phyloP scores from a whole-genome alignment of 2,797 vertebrate species.

The Acrossocheilus wenchowensis region DNA sequence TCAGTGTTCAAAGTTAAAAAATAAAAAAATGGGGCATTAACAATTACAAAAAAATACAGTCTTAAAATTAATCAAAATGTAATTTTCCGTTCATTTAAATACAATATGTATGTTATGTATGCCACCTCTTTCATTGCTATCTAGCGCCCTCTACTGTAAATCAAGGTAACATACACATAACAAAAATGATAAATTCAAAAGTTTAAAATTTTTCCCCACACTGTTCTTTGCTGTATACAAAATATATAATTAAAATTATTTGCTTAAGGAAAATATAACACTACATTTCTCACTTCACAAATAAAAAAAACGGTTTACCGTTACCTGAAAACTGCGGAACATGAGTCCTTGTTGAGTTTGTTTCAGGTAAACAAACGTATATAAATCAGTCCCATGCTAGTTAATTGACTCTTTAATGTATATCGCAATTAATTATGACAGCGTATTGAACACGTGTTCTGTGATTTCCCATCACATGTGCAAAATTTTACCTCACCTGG shows the following conservation, averaged over 20 bases:
- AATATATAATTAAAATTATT: background rate
- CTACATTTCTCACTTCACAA: background rate
- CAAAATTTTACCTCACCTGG: background rate
- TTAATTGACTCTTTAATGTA: background rate
- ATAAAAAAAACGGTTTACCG: background rate
- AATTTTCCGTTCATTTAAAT: background rate
- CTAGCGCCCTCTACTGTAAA: slow-evolving; percentile 25
- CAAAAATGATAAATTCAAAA: background rate
- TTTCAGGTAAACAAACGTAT: background rate
- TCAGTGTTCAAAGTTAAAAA: background rate
- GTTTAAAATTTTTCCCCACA: background rate
- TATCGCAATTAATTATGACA: background rate
- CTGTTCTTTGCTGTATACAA: background rate
- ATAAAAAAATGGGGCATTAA: background rate
- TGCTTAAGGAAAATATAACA: background rate
- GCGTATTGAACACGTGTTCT: background rate
- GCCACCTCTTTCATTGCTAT: background rate
- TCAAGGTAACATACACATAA: background rate
- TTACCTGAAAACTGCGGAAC: background rate
- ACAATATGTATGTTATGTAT: background rate
- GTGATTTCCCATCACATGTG: background rate
- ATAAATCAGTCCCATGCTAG: background rate
- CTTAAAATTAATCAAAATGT: background rate
- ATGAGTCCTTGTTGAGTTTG: background rate
- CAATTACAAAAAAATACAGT: background rate